Evolutionary conservation across 2,113 vertebrate species (phyloP).

Genomic region (Xyliphius kryptos): DNA sequence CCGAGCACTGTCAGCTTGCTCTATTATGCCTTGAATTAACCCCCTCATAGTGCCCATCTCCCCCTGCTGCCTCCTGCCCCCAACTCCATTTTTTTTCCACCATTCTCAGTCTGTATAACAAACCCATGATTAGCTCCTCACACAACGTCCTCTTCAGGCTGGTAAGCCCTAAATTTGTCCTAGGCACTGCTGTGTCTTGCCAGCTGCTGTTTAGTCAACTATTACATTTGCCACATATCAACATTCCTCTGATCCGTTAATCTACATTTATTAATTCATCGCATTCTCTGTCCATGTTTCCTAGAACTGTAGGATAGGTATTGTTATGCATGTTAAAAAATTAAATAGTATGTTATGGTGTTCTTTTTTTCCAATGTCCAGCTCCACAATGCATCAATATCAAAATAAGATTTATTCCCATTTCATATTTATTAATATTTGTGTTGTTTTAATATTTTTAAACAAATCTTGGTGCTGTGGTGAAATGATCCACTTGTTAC

Average conservation of each 20-base stretch:
- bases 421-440: no score
- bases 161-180: constrained; percentile 22
- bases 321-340: no score
- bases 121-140: constrained; percentile 26
- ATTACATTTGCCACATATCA: constrained; percentile 9
- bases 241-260: constrained; percentile 5
- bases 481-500: no score
- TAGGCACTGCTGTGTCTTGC: constrained; percentile 8
- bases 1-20: constrained; percentile 31
- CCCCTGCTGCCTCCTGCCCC: constrained; percentile 31
- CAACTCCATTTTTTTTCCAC: constrained; percentile 14
- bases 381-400: no score
- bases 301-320: no score
- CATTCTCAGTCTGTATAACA: not conserved
- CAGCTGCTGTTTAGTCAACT: constrained; percentile 17
- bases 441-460: no score
- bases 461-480: no score
- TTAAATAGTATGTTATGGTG: no score
- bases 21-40: constrained; percentile 42
- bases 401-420: no score
- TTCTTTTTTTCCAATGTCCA: no score
- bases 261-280: no score
- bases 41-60: constrained; percentile 34
- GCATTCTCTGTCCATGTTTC: not conserved
- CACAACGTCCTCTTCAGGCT: constrained; percentile 8